Evolutionary conservation across 2,113 vertebrate species (phyloP).

Genomic region (Strix uralensis): DNA sequence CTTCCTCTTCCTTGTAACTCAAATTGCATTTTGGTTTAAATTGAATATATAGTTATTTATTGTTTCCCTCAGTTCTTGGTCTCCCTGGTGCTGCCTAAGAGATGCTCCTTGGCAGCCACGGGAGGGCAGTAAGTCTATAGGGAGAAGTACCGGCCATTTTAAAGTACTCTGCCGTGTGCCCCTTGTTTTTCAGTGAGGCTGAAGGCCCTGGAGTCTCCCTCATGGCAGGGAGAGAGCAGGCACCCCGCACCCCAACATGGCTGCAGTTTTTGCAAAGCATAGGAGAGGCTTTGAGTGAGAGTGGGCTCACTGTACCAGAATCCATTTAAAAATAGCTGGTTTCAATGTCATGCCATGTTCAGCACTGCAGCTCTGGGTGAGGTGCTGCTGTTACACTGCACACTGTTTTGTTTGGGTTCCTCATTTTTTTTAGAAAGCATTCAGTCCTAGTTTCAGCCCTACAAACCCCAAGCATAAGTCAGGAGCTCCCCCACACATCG

Average conservation of each 20-base stretch:
- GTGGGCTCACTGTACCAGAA: neutral
- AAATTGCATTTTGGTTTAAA: neutral
- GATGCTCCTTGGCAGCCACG: neutral
- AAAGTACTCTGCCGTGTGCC: neutral
- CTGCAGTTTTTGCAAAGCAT: neutral
- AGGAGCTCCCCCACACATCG: neutral
- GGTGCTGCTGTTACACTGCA: neutral
- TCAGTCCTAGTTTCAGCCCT: neutral
- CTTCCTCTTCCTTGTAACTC: neutral
- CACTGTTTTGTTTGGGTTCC: neutral
- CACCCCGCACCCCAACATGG: neutral
- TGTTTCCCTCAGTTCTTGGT: neutral
- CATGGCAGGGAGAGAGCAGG: neutral
- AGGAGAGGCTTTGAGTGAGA: neutral
- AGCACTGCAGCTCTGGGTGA: neutral
- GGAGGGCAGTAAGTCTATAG: conserved; percentile 25
- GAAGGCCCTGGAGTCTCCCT: neutral
- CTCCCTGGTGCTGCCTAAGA: neutral
- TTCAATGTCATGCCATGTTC: neutral
- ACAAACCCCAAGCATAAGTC: neutral
- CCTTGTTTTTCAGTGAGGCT: neutral
- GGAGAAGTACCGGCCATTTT: neutral
- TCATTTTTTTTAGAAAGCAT: neutral
- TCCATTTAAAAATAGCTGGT: neutral
- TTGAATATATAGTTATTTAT: neutral